Evolutionary conservation across 2,888 invertebrate genomes (phyloP), one percentile per base, ranked within the genome.

Genomic region (Andrena dorsata): DNA sequence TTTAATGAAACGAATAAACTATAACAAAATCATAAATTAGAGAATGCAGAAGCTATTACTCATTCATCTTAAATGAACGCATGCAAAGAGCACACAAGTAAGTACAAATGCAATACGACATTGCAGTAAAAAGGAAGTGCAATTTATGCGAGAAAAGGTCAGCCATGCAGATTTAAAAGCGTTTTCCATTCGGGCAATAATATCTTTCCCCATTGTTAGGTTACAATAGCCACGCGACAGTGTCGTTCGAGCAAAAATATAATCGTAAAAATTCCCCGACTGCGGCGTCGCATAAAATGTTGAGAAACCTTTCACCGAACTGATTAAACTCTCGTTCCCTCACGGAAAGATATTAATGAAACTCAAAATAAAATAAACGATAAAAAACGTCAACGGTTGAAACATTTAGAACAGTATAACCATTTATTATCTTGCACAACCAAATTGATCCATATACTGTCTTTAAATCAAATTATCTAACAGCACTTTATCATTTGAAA

Each of bases 201-300:
- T 41, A 28, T 6, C 30, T 30, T 69, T 69, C 41, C 6, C 23
- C n/a, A 16, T 26, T 6, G 32, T 47, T 16, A 69, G 20, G 28
- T 16, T 49, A 49, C 28, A 26, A 16, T 58, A 23, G 28, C 16
- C 26, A n/a, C 5, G 8, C 41, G 66, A 13, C 20, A 13, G 51
- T 7, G 30, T 26, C 56, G 58, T 28, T 69, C 28, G 30, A 60
- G 26, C 26, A 69, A 35, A 69, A 69, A 56, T 56, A 56, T 28
- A 32, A 6, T 23, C 13, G 8, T 23, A 41, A 23, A 23, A 53
- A 53, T 8, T 32, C 7, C 56, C 3, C 26, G 35, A 56, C 20
- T 20, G 13, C 10, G 58, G 13, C n/a, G 7, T 2, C 13, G 7
- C 6, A 6, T 13, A 6, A n/a, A 70, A 58, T 69, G 28, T n/a